A percentile compares a stretch with the other conserved stretches of the same genome.
Conservation (phyloP, 2,797 vertebrate species). For the Diplodus puntazzo region DNA sequence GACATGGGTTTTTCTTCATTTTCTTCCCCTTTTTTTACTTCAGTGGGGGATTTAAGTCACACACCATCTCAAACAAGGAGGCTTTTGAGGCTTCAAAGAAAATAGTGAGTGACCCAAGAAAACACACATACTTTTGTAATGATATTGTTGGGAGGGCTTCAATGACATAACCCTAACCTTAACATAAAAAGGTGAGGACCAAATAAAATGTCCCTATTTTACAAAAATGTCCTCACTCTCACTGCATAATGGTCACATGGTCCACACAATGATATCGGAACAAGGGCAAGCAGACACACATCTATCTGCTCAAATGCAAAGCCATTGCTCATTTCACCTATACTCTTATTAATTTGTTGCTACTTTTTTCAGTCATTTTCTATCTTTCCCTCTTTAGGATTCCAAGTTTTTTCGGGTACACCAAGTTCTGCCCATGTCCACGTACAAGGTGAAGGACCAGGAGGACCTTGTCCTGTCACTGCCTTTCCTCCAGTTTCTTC, state of each 20-base stretch:
- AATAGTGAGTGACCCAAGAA: slow-evolving; percentile 79
- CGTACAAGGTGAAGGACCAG: slow-evolving; percentile 86
- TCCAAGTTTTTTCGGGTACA: slow-evolving; percentile 92
- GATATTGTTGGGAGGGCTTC: not conserved
- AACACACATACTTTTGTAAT: not conserved
- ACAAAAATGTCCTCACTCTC: no score
- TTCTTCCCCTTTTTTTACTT: slow-evolving; percentile 70
- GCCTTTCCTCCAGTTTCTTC: slow-evolving; percentile 90
- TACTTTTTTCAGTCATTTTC: not conserved
- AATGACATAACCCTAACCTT: not conserved
- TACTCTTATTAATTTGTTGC: not conserved
- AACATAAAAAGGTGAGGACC: not conserved
- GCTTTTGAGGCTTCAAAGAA: slow-evolving; percentile 88
- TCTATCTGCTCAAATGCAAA: not conserved
- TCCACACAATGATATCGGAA: not conserved
- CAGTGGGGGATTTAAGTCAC: rapidly evolving
- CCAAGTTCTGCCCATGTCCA: slow-evolving; percentile 90
- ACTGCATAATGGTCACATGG: no score
- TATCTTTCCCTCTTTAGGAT: slow-evolving; percentile 79
- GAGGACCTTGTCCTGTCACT: slow-evolving; percentile 87
- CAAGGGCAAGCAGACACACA: not conserved
- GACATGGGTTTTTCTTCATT: slow-evolving; percentile 32
- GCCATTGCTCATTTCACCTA: not conserved
- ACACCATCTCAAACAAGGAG: slow-evolving; percentile 65
- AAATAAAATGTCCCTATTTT: no score